phyloP scores from a whole-genome alignment of 1,140 invertebrate species.

The Drosophila arizonae region DNA sequence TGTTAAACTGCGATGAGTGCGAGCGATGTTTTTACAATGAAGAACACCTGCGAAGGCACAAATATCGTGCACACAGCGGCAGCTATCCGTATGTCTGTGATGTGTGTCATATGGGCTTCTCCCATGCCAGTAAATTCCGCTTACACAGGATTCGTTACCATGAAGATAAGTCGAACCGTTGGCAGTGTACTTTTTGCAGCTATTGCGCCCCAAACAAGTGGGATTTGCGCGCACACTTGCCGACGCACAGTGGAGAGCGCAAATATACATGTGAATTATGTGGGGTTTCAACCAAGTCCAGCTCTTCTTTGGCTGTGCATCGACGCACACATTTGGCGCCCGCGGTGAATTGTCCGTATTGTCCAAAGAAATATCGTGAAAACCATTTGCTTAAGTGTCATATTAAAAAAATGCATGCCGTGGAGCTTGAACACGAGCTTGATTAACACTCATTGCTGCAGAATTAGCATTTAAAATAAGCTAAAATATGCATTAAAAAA shows the following conservation, averaged over 20 bases:
- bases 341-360: conserved; percentile 26
- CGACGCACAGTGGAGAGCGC: conserved; percentile 27
- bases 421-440: neutral
- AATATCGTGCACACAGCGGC: conserved; percentile 25
- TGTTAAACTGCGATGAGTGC: conserved; percentile 40
- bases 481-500: no score
- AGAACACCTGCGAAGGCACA: conserved; percentile 34
- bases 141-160: conserved; percentile 39
- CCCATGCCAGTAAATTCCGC: conserved; percentile 21
- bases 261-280: conserved; percentile 50
- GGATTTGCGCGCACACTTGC: conserved; percentile 38
- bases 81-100: conserved; percentile 35
- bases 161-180: conserved; percentile 18
- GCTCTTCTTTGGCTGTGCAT: conserved; percentile 41
- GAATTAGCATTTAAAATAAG: neutral
- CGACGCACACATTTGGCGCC: conserved; percentile 35
- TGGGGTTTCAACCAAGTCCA: conserved; percentile 37
- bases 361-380: conserved; percentile 34
- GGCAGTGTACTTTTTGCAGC: conserved; percentile 35
- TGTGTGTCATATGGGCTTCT: conserved; percentile 32
- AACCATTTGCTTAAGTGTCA: conserved; percentile 39
- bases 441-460: neutral
- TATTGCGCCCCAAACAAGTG: conserved; percentile 46
- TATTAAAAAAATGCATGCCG: conserved; percentile 25
- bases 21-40: conserved; percentile 27